A percentile compares a stretch with the other conserved stretches of the same genome.
These are phyloP conservation scores for Marisa cornuarietis DNA, from an alignment of 1,140 invertebrate species.

Conservation along the genomic window DNA sequence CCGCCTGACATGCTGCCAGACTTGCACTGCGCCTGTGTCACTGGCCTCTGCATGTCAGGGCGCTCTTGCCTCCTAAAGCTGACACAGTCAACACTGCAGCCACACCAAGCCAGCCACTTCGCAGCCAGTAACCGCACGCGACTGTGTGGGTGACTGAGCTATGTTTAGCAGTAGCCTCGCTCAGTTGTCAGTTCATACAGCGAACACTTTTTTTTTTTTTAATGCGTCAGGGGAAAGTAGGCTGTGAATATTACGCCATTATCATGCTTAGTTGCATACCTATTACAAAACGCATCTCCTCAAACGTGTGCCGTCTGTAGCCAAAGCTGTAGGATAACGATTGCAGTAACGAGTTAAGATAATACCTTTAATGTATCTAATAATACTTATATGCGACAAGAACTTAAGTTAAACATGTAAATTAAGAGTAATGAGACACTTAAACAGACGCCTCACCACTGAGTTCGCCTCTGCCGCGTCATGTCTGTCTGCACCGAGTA, in stretches of 20 bases:
- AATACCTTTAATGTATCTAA: no score
- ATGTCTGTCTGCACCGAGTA: slow-evolving; percentile 19
- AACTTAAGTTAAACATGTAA: no score
- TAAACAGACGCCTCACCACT: background rate
- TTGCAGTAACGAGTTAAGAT: no score
- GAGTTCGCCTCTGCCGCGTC: slow-evolving; percentile 11
- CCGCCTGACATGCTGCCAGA: slow-evolving; percentile 17
- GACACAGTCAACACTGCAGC: background rate
- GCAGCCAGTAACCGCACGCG: slow-evolving; percentile 19
- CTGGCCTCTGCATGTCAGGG: slow-evolving; percentile 18
- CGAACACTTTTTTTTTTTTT: background rate
- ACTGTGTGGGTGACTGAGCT: slow-evolving; percentile 21
- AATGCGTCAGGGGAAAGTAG: slow-evolving; percentile 8
- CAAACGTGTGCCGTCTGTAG: no score
- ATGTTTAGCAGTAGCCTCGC: slow-evolving; percentile 23
- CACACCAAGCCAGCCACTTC: slow-evolving; percentile 19
- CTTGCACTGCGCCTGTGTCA: slow-evolving; percentile 7
- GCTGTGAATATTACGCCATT: slow-evolving; percentile 25
- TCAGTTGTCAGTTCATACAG: slow-evolving; percentile 25
- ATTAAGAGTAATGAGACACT: no score
- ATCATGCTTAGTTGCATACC: slow-evolving; percentile 18
- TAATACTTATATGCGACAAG: no score
- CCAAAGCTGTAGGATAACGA: no score
- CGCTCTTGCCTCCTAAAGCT: background rate
- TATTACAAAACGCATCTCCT: background rate